Evolutionary conservation across 2,113 vertebrate species (phyloP).

Genomic region (Chionodraco myersi): DNA sequence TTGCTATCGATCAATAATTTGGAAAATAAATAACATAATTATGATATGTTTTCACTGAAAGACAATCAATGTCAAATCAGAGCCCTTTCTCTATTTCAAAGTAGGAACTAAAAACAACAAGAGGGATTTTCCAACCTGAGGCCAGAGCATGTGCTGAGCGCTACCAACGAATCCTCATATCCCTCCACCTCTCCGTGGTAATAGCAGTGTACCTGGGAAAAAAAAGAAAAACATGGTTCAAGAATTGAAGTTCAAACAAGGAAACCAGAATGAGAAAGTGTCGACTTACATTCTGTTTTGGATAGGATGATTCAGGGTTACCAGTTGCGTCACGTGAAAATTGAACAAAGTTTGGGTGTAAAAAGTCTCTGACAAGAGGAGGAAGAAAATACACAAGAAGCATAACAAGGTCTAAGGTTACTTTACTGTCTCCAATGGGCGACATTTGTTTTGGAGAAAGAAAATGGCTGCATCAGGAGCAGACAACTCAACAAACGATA

Average conservation of each 20-base stretch:
- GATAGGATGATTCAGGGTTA: conserved; percentile 34
- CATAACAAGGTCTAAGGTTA: background rate
- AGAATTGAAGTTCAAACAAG: background rate
- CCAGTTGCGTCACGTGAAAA: conserved; percentile 44
- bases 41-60: background rate
- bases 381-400: background rate
- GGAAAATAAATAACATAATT: background rate
- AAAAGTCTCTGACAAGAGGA: conserved; percentile 74
- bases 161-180: conserved; percentile 78
- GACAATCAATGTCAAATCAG: background rate
- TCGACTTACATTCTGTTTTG: conserved; percentile 60
- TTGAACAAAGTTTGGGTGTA: conserved; percentile 77
- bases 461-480: too few relatives aligned
- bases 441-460: too few relatives aligned
- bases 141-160: conserved; percentile 81
- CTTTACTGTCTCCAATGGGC: too few relatives aligned
- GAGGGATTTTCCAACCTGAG: conserved; percentile 74
- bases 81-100: background rate
- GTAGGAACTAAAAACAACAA: background rate
- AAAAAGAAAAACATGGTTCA: background rate
- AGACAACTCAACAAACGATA: too few relatives aligned
- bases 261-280: background rate
- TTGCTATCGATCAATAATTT: background rate
- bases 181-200: conserved; percentile 82
- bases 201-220: conserved; percentile 75